Conservation (phyloP, 2,113 vertebrate genomes). For the Nerophis lumbriciformis region DNA sequence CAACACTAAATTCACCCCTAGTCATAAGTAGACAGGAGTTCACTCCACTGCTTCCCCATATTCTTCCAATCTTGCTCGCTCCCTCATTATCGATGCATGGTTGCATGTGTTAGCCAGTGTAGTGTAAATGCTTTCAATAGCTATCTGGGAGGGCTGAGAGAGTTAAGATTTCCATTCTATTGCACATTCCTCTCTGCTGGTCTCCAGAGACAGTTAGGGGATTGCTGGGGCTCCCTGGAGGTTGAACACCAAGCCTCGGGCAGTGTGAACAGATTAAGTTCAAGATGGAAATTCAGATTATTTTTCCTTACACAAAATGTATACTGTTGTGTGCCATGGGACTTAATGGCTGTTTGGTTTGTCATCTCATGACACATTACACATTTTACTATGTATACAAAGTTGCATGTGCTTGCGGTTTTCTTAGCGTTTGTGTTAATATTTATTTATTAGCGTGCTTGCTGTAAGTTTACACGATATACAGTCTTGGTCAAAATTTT, state of each 20-base stretch:
- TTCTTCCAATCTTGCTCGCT: slow-evolving; percentile 15
- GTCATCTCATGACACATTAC: slow-evolving; percentile 12
- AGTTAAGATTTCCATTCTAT: slow-evolving; percentile 70
- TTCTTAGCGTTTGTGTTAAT: no score
- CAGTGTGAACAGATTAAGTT: slow-evolving; percentile 61
- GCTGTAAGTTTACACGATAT: neutral
- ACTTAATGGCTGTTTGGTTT: slow-evolving; percentile 16
- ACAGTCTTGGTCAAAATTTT: no score
- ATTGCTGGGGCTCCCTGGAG: slow-evolving; percentile 59
- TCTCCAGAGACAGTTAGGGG: slow-evolving; percentile 52
- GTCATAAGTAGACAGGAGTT: slow-evolving; percentile 36
- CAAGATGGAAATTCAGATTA: slow-evolving; percentile 57
- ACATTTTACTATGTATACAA: slow-evolving; percentile 31
- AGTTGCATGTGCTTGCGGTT: neutral
- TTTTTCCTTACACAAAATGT: slow-evolving; percentile 12
- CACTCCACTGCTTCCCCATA: slow-evolving; percentile 22
- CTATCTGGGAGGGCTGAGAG: slow-evolving; percentile 58
- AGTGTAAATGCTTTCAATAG: slow-evolving; percentile 69
- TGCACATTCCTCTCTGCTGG: slow-evolving; percentile 59
- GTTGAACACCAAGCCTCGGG: slow-evolving; percentile 57
- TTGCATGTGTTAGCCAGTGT: slow-evolving; percentile 60
- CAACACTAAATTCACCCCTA: slow-evolving; percentile 13
- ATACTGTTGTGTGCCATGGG: slow-evolving; percentile 19
- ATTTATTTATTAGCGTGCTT: neutral
- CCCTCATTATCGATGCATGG: slow-evolving; percentile 67